Conservation (phyloP, 2,888 invertebrate species). For the Branchipolynoe longqiensis region DNA sequence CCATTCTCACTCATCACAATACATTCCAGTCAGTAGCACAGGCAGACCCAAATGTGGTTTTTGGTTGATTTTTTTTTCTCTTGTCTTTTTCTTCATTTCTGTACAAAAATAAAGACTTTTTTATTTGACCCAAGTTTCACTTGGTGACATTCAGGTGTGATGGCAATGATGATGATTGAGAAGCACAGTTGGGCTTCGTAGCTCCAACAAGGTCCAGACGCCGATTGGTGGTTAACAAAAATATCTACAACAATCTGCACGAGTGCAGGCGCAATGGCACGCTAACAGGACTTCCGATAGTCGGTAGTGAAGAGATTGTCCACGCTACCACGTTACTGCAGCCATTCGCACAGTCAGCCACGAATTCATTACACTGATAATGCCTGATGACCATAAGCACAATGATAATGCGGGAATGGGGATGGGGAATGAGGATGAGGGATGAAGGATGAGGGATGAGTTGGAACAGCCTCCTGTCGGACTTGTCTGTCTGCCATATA, state of each 20-base stretch:
- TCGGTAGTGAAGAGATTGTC: no score
- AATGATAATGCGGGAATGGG: no score
- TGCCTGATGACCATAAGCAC: no score
- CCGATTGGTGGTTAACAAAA: background rate
- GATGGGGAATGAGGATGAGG: background rate
- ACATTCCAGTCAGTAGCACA: no score
- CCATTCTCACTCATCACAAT: no score
- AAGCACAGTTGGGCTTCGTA: background rate
- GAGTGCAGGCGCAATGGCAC: background rate
- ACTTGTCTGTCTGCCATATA: background rate
- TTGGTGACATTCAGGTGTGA: background rate
- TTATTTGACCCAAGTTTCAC: constrained; percentile 32
- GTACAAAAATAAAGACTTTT: constrained; percentile 30
- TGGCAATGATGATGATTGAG: background rate
- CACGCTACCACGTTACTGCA: no score
- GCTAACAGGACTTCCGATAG: background rate
- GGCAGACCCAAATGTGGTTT: no score
- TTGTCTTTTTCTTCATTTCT: no score
- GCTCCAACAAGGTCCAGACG: no score
- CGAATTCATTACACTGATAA: no score
- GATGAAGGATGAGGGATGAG: background rate
- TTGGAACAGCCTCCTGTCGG: background rate
- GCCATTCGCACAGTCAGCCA: background rate
- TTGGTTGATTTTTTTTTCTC: no score
- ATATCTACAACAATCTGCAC: constrained; percentile 29